phyloP scores from a whole-genome alignment of 1,140 invertebrate genomes.

The Gryon sp. region DNA sequence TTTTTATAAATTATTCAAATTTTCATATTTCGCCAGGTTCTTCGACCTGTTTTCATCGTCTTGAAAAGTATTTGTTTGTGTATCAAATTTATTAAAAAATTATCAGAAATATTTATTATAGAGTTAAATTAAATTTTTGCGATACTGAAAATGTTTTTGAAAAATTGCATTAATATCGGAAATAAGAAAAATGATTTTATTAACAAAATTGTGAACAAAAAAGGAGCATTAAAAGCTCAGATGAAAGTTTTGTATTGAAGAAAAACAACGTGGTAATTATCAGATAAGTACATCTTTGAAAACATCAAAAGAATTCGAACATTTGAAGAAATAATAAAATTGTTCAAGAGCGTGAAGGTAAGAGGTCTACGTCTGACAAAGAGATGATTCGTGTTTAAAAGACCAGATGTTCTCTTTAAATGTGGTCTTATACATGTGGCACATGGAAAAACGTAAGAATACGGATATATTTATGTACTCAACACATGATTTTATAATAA shows the following conservation, averaged over 20 bases:
- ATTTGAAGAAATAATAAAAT: background rate
- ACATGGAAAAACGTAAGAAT: too few species aligned
- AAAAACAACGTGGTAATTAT: background rate
- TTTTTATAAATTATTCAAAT: conserved; percentile 20
- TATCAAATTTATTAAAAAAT: too few species aligned
- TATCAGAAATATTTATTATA: too few species aligned
- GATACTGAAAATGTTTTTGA: too few species aligned
- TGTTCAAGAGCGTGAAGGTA: background rate
- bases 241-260: too few species aligned
- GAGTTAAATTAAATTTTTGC: too few species aligned
- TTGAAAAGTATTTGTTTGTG: background rate
- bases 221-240: too few species aligned
- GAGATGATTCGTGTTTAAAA: conserved; percentile 5
- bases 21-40: background rate
- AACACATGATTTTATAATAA: too few species aligned
- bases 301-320: background rate
- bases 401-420: conserved; percentile 24
- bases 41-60: conserved; percentile 2
- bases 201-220: too few species aligned
- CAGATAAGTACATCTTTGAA: background rate
- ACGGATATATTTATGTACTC: too few species aligned
- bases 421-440: background rate
- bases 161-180: too few species aligned
- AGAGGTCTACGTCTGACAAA: background rate
- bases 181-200: too few species aligned